Evolutionary conservation across 1,140 invertebrate genomes (phyloP), one percentile per base, ranked within the genome.

Genomic region (Artemia franciscana): DNA sequence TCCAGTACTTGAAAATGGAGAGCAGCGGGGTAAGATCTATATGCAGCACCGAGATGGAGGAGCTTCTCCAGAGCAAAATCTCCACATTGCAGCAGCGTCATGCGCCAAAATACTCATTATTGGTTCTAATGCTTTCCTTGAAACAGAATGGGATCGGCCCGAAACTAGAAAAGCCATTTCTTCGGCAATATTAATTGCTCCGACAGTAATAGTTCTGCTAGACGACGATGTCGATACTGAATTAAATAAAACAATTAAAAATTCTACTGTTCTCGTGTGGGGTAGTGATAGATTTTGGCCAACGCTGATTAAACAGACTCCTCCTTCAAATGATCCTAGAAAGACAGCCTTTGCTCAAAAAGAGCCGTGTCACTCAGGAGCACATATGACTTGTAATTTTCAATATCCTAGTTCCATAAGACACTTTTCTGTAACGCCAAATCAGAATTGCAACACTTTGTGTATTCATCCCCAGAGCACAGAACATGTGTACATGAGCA

Each of bases 61-160:
- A 5, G 9, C 58, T 24, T 27, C 18, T 57, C 12, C 21, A 24
- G 62, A 58, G 26, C 57, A 63, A 21, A 39, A 56, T 5, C 26
- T 63, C 2, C 26, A 25, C 4, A 58, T 63, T 5, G 63, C 67
- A 27, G 60, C 67, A 24, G 60, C 67, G 25, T 85, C 86, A 7
- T 86, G 84, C 30, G 78, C 84, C 39, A 77, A 86, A 61, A 81
- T 90, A 57, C 80, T 91, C 51, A 73, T 91, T 60, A 80, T 90
- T 15, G 73, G 90, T 26, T 88, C 86, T 1, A 78, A 85, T 63
- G 86, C 88, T 73, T 87, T 91, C 68, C 74, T 90, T 63, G 84
- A 88, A 70, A 86, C 85, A 5, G 87, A 90, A 70, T 89, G 86
- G 85, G 83, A 85, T 24, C 78, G 85, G 18, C 85, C 83, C 68